Base-by-base conservation (phyloP, 2,113 vertebrate genomes). In the Neolamprologus cancellatus region DNA sequence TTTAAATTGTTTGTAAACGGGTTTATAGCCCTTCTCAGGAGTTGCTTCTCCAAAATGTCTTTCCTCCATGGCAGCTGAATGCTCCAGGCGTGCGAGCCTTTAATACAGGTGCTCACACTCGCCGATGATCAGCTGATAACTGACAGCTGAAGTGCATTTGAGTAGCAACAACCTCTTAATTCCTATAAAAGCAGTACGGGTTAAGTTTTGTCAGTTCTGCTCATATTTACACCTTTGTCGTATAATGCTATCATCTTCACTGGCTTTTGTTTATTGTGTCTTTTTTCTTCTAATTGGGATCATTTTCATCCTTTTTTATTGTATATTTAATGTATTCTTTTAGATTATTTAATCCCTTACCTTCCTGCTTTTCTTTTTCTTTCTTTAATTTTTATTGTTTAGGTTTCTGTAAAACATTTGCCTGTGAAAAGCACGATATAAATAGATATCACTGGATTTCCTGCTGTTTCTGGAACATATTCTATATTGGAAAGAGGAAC, bases 141-240 rank as follows among this genome's bases (percentile, higher is more conserved):
- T 0, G 2, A 64, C 8, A 64, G 57, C 57, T 61, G 57, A 64
- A 3, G 6, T 34, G 32, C 18, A 66, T 36, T 36, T 66, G 61
- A 66, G 61, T 66, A 36, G 61, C 32, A 66, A 66, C 32, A 66
- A 20, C n/a, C 36, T 69, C 7, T 69, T 41, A 66, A 20, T 0
- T 39, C 1, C 18, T 5, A 36, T 13, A 18, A 2, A 66, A 66
- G 18, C 4, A 69, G 64, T 15, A 0, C 7, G 2, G 64, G 12
- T 41, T 14, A 23, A 2, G 34, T 41, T 41, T 39, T 5, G 4
- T 8, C n/a, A 23, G 12, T 23, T 39, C 34, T 66, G n/a, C 34
- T 66, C 0, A 39, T 9, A 69, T 69, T 23, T 41, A 41, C n/a
- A 69, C 20, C 4, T 69, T 41, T 41, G 0, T 41, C 2, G 0